Evolutionary conservation across 2,113 vertebrate genomes (phyloP).

Genomic region (Tauraco erythrolophus): DNA sequence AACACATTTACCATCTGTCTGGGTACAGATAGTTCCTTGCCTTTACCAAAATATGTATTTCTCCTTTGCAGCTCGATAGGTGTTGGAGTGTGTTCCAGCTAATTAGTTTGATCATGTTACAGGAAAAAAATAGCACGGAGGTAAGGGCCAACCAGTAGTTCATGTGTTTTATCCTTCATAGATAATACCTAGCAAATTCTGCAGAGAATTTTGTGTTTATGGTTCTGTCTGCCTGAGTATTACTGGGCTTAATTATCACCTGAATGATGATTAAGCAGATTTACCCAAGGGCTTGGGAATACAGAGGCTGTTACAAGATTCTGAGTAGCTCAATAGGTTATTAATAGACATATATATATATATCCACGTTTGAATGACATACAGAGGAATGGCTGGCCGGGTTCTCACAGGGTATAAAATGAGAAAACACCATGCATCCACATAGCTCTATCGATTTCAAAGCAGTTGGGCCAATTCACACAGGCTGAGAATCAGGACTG

Average conservation of each 20-base stretch:
- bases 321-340: background rate
- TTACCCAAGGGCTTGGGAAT: background rate
- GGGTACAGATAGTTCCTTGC: background rate
- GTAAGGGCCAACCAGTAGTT: background rate
- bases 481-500: background rate
- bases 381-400: background rate
- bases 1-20: background rate
- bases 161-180: background rate
- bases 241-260: background rate
- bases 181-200: background rate
- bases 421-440: background rate
- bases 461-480: conserved; percentile 13
- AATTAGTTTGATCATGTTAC: conserved; percentile 68
- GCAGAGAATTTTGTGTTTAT: background rate
- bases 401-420: background rate
- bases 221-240: background rate
- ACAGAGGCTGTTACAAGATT: background rate
- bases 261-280: background rate
- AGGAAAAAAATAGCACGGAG: conserved; percentile 12
- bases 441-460: background rate
- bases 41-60: conserved; percentile 36
- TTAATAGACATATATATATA: background rate
- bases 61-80: conserved; percentile 37
- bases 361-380: background rate
- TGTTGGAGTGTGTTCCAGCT: conserved; percentile 60